Percentiles rank a stretch among this genome's conserved stretches.
Conservation (phyloP, 2,797 vertebrate genomes). For the Halcyon smyrnensis region DNA sequence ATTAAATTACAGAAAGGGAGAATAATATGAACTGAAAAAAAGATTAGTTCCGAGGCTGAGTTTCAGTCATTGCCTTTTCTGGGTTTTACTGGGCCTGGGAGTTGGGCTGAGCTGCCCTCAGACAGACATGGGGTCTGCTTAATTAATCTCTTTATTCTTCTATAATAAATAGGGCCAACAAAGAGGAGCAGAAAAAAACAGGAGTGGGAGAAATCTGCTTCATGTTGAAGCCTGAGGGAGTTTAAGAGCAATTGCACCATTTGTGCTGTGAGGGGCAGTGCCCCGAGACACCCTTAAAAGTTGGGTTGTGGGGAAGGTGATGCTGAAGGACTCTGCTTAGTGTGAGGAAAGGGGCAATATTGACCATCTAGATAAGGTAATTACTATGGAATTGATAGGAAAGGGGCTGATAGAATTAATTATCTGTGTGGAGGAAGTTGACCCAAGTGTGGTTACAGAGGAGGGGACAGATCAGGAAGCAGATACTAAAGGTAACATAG, state of each 20-base stretch:
- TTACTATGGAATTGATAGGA: neutral
- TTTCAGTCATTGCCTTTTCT: slow-evolving; percentile 29
- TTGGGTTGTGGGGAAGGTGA: neutral
- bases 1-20: slow-evolving; percentile 54
- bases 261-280: neutral
- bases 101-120: neutral
- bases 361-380: neutral
- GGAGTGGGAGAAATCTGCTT: neutral
- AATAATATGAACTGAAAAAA: slow-evolving; percentile 53
- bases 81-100: neutral
- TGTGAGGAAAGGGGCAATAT: slow-evolving; percentile 5
- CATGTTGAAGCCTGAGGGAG: neutral
- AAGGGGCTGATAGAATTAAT: slow-evolving; percentile 34
- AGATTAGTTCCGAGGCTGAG: slow-evolving; percentile 39
- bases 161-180: neutral
- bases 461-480: neutral
- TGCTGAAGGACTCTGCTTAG: neutral
- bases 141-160: neutral
- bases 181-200: neutral
- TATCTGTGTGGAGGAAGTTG: slow-evolving; percentile 22
- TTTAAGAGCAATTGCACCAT: neutral
- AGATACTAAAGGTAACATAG: neutral
- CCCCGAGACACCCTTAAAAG: neutral
- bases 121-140: neutral
- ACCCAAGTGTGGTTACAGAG: neutral